Conservation (phyloP, 2,113 vertebrate genomes). For the Nematolebias whitei region DNA sequence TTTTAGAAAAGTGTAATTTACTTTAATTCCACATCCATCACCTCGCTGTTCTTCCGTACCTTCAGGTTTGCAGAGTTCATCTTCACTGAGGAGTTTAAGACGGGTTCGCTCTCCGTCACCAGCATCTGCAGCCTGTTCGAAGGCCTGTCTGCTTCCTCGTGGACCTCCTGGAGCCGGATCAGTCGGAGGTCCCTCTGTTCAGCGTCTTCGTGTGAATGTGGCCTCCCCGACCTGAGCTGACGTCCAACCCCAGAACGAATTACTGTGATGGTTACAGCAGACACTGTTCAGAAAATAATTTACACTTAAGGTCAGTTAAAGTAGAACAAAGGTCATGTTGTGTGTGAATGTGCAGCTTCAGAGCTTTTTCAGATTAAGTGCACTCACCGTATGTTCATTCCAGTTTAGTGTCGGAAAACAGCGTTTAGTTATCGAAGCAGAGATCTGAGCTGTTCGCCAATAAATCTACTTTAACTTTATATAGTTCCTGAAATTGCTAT, state of each 20-base stretch:
- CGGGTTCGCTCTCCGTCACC: constrained; percentile 83
- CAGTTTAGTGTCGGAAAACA: neutral
- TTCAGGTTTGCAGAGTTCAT: constrained; percentile 90
- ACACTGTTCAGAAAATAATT: constrained; percentile 28
- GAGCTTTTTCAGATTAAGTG: constrained; percentile 30
- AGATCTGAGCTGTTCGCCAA: neutral
- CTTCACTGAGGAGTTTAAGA: constrained; percentile 89
- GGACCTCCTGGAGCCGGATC: constrained; percentile 87
- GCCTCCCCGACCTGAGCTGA: constrained; percentile 20
- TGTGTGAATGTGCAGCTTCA: constrained; percentile 34
- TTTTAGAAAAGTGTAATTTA: no score
- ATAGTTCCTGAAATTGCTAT: neutral
- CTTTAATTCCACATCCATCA: neutral
- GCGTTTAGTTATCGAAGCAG: neutral
- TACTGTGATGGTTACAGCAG: constrained; percentile 2
- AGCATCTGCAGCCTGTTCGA: constrained; percentile 88
- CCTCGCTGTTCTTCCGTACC: constrained; percentile 21
- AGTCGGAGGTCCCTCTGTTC: constrained; percentile 90
- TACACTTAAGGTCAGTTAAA: constrained; percentile 3
- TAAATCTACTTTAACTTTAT: constrained; percentile 2
- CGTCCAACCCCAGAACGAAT: constrained; percentile 1
- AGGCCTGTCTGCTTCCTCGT: constrained; percentile 91
- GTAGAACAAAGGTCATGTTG: constrained; percentile 28
- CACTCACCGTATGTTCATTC: constrained; percentile 15
- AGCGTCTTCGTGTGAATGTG: constrained; percentile 86